Evolutionary conservation across 2,888 invertebrate genomes (phyloP).

Genomic region (Hemistola chrysoprasaria): DNA sequence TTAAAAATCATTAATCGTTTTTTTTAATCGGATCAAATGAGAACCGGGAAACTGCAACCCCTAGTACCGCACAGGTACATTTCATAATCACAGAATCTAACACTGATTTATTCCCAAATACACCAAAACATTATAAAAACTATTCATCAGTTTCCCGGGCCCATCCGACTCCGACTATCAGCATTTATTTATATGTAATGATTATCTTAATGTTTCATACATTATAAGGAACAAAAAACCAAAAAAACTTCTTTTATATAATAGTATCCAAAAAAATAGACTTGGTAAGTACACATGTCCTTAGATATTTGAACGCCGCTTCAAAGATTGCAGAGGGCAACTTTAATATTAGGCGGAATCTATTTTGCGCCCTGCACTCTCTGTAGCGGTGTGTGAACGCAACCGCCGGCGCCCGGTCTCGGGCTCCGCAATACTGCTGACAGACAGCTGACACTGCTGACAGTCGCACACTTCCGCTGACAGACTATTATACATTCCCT

Average conservation of each 20-base stretch:
- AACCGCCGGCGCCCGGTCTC: conserved; percentile 36
- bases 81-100: conserved; percentile 71
- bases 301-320: conserved; percentile 60
- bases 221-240: conserved; percentile 83
- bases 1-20: conserved; percentile 40
- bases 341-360: conserved; percentile 80
- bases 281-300: conserved; percentile 72
- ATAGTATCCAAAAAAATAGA: conserved; percentile 71
- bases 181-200: conserved; percentile 76
- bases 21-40: conserved; percentile 64
- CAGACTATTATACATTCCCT: conserved; percentile 24
- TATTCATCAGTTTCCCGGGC: conserved; percentile 62
- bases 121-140: conserved; percentile 71
- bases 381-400: conserved; percentile 59
- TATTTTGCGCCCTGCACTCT: conserved; percentile 72
- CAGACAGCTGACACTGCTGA: conserved; percentile 1
- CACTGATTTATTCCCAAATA: conserved; percentile 59
- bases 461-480: conserved; percentile 1
- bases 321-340: conserved; percentile 76
- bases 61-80: conserved; percentile 67
- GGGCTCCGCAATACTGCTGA: conserved; percentile 2
- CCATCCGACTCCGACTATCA: conserved; percentile 54
- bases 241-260: conserved; percentile 70
- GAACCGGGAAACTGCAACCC: conserved; percentile 54
- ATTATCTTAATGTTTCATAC: conserved; percentile 75